Evolutionary conservation across 35 echinoderm and acorn worm species (phyloP).

Genomic region (Chiridota heheva): DNA sequence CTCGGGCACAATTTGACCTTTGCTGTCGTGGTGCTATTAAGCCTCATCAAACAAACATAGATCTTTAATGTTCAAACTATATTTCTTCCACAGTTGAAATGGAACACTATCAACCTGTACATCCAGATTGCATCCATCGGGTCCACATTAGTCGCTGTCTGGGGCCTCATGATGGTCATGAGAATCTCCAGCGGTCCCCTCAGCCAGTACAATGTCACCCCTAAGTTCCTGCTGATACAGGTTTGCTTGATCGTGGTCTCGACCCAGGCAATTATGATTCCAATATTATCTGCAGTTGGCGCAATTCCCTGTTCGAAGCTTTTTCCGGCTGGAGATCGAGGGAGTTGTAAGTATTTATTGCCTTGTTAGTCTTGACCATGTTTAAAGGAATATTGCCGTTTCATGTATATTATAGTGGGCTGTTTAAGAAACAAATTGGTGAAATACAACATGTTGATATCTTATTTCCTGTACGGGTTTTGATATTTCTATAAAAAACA

Average conservation of each 20-base stretch:
- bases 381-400: background rate
- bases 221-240: constrained; percentile 89
- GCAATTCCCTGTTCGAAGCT: constrained; percentile 69
- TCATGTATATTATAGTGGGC: too few species aligned
- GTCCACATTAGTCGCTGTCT: constrained; percentile 79
- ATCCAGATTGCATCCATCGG: constrained; percentile 58
- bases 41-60: too few species aligned
- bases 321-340: constrained; percentile 61
- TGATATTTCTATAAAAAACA: too few species aligned
- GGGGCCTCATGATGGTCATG: constrained; percentile 77
- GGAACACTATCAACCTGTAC: constrained; percentile 75
- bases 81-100: constrained; percentile 40
- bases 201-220: constrained; percentile 50
- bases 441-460: too few species aligned
- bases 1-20: too few species aligned
- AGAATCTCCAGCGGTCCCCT: constrained; percentile 67
- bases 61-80: background rate
- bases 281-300: constrained; percentile 25
- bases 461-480: too few species aligned
- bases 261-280: constrained; percentile 61
- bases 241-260: constrained; percentile 72
- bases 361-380: too few species aligned
- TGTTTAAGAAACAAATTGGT: too few species aligned
- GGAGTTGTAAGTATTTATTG: constrained; percentile 75
- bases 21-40: too few species aligned